Conservation (phyloP, 2,888 invertebrate species). For the Callinectes sapidus region DNA sequence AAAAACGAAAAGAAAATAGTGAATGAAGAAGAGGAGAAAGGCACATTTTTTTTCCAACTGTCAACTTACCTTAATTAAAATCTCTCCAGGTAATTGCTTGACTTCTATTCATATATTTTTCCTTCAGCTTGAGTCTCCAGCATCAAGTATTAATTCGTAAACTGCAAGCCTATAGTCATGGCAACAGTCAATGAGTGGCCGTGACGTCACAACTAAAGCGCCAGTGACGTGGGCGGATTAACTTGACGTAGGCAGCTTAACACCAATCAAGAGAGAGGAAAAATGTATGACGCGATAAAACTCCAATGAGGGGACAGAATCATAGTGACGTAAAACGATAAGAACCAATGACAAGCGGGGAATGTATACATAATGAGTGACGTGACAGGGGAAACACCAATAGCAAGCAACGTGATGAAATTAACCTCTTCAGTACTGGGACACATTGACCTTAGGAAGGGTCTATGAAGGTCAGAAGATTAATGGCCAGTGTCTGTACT, state of each 20-base stretch:
- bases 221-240: not conserved
- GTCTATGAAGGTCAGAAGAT: no score
- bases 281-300: no score
- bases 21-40: not conserved
- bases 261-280: no score
- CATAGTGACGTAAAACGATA: no score
- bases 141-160: not conserved
- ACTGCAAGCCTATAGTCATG: not conserved
- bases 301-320: no score
- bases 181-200: not conserved
- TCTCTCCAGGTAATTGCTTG: not conserved
- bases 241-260: not conserved
- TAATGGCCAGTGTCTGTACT: no score
- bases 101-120: not conserved
- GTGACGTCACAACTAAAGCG: not conserved
- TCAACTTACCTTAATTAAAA: conserved; percentile 7
- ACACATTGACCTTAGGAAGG: no score
- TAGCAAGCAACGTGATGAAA: no score
- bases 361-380: no score
- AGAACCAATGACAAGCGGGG: no score
- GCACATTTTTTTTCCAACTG: not conserved
- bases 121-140: not conserved
- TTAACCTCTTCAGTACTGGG: no score
- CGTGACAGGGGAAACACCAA: no score
- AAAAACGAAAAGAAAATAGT: not conserved